Evolutionary conservation across 2,113 vertebrate species (phyloP), one percentile per base, ranked within the genome.

Genomic region (Lota lota): DNA sequence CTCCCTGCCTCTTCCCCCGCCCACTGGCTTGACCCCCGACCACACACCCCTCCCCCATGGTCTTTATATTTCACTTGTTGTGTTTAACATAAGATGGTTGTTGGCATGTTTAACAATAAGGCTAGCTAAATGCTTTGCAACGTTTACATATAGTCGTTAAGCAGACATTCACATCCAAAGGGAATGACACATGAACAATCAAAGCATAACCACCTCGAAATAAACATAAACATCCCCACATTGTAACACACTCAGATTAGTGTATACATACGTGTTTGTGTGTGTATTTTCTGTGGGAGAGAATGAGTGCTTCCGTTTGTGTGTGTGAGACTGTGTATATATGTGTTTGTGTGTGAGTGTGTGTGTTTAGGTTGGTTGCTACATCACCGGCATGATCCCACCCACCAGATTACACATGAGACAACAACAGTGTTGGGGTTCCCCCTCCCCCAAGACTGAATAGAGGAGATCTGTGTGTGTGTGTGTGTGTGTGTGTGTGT

Each of bases 371-470:
- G 74, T 72, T 78, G 82, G 80, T 75, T 70, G 83, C 76, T 83
- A 65, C 56, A 68, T 72, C 1, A 14, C 77, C 79, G 79, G 74
- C 75, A 47, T 59, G 11, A 5, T 66, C 81, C 76, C 79, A 75
- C 75, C 72, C 68, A 69, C 24, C 73, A 81, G 86, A 89, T 89
- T 79, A 84, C 65, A 75, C 70, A 84, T 73, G 82, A 82, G 79
- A 81, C 78, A 83, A 79, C 56, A n/a, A 53, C 72, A 76, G 71
- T 58, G 64, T 78, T 69, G 79, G 83, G 85, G 81, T 77, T 54
- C 81, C 67, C 64, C 85, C 70, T 64, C 73, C 79, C 73, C 77
- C 78, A 71, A n/a, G 24, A 24, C 24, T 4, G 24, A 24, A 24
- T 4, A 4, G 2, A 24, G 24, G 24, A 24, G 24, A 67, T 19